A percentile compares a stretch with the other conserved stretches of the same genome.
Conservation (phyloP, 2,113 vertebrate species). For the Charina bottae region DNA sequence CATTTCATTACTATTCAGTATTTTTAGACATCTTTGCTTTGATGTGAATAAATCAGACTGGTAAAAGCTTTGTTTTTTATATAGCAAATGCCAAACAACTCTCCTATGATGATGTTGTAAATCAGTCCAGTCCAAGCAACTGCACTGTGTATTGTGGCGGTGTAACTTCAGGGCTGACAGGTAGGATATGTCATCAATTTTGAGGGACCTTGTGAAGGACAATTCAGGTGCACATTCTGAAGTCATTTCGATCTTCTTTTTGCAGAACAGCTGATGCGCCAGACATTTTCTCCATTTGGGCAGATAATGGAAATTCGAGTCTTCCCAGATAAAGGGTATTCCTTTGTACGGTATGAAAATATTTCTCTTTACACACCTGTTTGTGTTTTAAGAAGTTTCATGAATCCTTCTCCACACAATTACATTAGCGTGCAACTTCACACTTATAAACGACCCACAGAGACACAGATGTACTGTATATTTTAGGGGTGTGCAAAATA, state of each 20-base stretch:
- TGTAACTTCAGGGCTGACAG: conserved; percentile 92
- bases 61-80: neutral
- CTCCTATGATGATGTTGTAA: conserved; percentile 95
- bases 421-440: neutral
- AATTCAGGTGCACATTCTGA: fast-evolving
- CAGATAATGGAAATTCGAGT: conserved; percentile 98
- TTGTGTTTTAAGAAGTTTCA: neutral
- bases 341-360: conserved; percentile 89
- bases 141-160: conserved; percentile 98
- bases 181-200: conserved; percentile 58
- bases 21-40: neutral
- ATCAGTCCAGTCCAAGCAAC: conserved; percentile 96
- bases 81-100: conserved; percentile 90
- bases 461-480: neutral
- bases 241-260: conserved; percentile 28
- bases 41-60: neutral
- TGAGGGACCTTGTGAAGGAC: neutral
- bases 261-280: conserved; percentile 97
- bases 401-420: neutral
- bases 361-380: neutral
- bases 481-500: neutral
- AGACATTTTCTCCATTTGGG: conserved; percentile 96
- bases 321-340: conserved; percentile 98
- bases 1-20: neutral
- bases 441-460: neutral